Base-by-base conservation (phyloP, 2,797 vertebrate species). In the Hoplostethus mediterraneus region DNA sequence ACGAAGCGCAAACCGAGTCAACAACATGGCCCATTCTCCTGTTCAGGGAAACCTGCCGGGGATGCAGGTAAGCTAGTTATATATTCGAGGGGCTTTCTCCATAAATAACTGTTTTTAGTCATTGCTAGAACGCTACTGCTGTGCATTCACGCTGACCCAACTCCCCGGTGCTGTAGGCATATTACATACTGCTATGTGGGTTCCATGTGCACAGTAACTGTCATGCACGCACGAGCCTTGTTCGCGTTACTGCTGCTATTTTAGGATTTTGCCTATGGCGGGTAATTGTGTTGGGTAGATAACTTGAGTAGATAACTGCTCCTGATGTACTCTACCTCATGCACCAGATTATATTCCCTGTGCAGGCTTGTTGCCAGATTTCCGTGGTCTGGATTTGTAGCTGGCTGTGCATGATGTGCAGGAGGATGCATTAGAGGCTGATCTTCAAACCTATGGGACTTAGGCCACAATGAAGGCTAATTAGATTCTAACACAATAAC, bases 21-120 rank as follows among this genome's bases (percentile, higher is more conserved):
- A 57, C 82, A 47, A 62, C 84, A 99, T 99, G 98, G 97, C 96
- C 79, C 97, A 96, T 47, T 97, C 97, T 69, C 97, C 96, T 28
- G 95, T 96, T 67, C 98, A 97, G 95, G 84, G 95, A 16, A 94
- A 94, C 94, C 95, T 98, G 89, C 96, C 95, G 25, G 97, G 97
- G 87, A 97, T 99, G 95, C 97, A 98, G 97, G 97, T 98, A 93
- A 94, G 95, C 11, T 6, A 3, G 2, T 16, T 12, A 2, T 28
- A 3, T 31, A 47, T 3, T 56, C 28, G 28, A 28, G 28, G 1
- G 13, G 3, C n/a, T 11, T 28, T 7, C 9, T 11, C 13, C 9
- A 5, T 44, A 14, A 2, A 10, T 31, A 44, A 21, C 4, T 12
- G 48, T 9, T 17, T 45, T 36, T 44, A 45, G 25, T 79, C 59